A percentile compares a stretch with the other conserved stretches of the same genome.
Conservation (phyloP, 1,140 invertebrate species). For the Maconellicoccus hirsutus region DNA sequence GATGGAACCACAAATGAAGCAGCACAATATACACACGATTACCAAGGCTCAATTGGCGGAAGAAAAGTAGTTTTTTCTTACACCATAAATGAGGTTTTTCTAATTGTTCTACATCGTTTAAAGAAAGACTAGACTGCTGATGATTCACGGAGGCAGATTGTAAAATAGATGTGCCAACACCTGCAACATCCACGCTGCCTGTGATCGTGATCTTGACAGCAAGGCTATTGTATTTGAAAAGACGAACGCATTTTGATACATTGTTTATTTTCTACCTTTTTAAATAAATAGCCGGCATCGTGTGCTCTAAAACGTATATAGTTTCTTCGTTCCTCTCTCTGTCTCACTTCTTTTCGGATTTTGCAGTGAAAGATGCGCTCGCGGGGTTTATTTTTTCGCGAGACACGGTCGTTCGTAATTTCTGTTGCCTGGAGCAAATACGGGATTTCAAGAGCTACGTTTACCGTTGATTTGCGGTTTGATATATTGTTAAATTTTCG, state of each 20-base stretch:
- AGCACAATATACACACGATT: too few species aligned
- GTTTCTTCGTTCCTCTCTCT: too few species aligned
- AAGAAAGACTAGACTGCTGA: slow-evolving; percentile 56
- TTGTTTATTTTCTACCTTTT: slow-evolving; percentile 22
- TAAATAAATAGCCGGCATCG: background rate
- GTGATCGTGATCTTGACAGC: slow-evolving; percentile 52
- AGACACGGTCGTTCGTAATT: too few species aligned
- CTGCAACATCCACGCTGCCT: slow-evolving; percentile 48
- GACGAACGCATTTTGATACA: too few species aligned
- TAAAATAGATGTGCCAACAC: slow-evolving; percentile 32
- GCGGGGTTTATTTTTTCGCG: too few species aligned
- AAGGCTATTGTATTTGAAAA: slow-evolving; percentile 23
- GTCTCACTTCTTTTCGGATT: too few species aligned
- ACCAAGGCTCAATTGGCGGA: too few species aligned
- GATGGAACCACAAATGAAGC: too few species aligned
- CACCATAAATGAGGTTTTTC: slow-evolving; percentile 35
- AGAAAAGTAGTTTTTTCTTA: background rate
- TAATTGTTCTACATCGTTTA: slow-evolving; percentile 54
- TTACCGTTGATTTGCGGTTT: slow-evolving; percentile 21
- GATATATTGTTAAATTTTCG: slow-evolving; percentile 30
- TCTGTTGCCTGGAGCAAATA: too few species aligned
- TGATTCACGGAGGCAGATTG: slow-evolving; percentile 37
- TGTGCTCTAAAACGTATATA: too few species aligned
- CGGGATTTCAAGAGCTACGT: background rate
- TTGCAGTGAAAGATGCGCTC: too few species aligned